Evolutionary conservation across 2,888 invertebrate genomes (phyloP), one percentile per base, ranked within the genome.

Genomic region (Cancer borealis): DNA sequence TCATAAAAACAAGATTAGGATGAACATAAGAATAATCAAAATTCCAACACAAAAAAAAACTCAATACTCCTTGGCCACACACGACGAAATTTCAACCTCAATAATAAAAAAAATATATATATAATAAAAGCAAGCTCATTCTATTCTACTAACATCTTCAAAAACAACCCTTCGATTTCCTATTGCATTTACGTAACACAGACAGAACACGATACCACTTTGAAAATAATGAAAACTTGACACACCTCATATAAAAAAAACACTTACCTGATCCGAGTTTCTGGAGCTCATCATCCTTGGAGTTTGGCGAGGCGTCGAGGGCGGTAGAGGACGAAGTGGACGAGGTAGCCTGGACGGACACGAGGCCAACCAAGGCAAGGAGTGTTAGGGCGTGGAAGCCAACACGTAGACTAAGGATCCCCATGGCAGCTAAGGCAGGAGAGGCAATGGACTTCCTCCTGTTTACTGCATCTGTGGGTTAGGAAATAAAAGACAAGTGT

Each of bases 271-370:
- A n/a, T 73, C 73, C 73, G 26, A 73, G 73, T 73, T 73, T 73
- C n/a, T 73, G 73, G n/a, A 73, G 73, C 21, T 73, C 73, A n/a
- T 73, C 73, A 73, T 73, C 73, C 73, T 73, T 73, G n/a, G 14
- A 1, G 21, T 73, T 73, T 21, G 73, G n/a, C n/a, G 73, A 21
- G 21, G 21, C 73, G 73, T 73, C 73, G n/a, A 73, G 73, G 73
- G 73, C 73, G 73, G 73, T 73, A 8, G 73, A 21, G 17, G 73
- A n/a, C 21, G 73, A 73, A 26, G 73, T 73, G 73, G 73, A 73
- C 73, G 73, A 73, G 73, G 73, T 73, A n/a, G 73, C 73, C 73
- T n/a, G 73, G 73, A 73, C 73, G 73, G 26, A 73, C 73, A 6
- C 73, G 73, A 73, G 8, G 73, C 73, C n/a, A 21, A 73, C n/a